Evolutionary conservation across 2,797 vertebrate genomes (phyloP), one percentile per base, ranked within the genome.

Genomic region (Diceros bicornis): DNA sequence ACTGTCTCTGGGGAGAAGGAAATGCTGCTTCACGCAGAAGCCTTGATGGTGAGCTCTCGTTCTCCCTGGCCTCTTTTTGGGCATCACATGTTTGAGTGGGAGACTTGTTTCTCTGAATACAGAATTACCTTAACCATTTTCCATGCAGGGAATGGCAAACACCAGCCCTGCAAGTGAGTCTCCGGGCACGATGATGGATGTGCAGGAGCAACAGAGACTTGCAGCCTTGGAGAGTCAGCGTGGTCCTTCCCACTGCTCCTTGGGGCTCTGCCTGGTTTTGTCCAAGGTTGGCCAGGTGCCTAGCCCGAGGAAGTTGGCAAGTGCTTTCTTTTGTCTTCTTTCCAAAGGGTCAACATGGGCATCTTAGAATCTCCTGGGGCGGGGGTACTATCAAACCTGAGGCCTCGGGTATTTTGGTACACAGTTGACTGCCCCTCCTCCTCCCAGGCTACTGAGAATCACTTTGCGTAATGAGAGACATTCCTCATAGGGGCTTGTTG

Each of bases 61-160:
- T 1, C 50, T 14, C 44, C 27, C 20, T 1, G 23, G 27, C 61
- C 64, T 78, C 92, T 72, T 32, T 29, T 64, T 52, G 16, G 25
- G 78, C 4, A 0, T 34, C 1, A 6, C 32, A 0, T 29, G 14
- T 52, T 91, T 62, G 57, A 82, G 71, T 34, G 74, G 55, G 74
- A 90, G 29, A n/a, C 34, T 86, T 75, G 27, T 13, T 85, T 81
- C 71, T 77, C 29, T 79, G 44, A 59, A 90, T 72, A 86, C 44
- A 85, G 78, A 87, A 82, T 95, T 20, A 61, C 52, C 20, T 32
- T n/a, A 12, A 11, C 37, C 18, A 14, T 87, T 78, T 79, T 92
- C 84, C 59, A 13, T 16, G 17, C 3, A 34, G 44, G 41, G 61
- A 69, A 41, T 23, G 86, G 68, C 9, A 52, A 41, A 85, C 25